Evolutionary conservation across 2,888 invertebrate species (phyloP).

Genomic region (Endomychus coccineus): DNA sequence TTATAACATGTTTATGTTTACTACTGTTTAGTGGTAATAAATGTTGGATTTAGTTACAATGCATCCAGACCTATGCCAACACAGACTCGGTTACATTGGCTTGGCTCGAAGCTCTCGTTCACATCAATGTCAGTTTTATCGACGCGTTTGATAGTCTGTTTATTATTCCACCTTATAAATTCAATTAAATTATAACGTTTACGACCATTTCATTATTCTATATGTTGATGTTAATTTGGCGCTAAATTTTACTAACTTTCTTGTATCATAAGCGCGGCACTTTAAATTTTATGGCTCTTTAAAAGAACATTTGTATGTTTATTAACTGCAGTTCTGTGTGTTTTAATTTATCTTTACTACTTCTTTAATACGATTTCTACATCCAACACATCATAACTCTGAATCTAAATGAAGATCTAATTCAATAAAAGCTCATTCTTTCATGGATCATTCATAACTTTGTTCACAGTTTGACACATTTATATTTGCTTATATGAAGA

Average conservation of each 20-base stretch:
- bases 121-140: conserved; percentile 43
- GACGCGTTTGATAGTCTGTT: conserved; percentile 42
- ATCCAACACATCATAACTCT: too few species aligned
- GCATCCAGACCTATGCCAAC: conserved; percentile 41
- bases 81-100: conserved; percentile 33
- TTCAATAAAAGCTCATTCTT: too few species aligned
- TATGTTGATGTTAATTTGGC: conserved; percentile 23
- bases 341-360: conserved; percentile 11
- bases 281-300: conserved; percentile 12
- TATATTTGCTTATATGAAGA: too few species aligned
- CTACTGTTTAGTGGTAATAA: conserved; percentile 44
- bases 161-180: conserved; percentile 43
- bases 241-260: conserved; percentile 5
- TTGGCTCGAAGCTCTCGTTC: conserved; percentile 30
- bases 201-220: conserved; percentile 31
- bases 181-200: conserved; percentile 39
- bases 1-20: conserved; percentile 47
- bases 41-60: conserved; percentile 39
- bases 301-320: conserved; percentile 15
- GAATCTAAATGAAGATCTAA: too few species aligned
- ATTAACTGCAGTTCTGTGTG: conserved; percentile 8
- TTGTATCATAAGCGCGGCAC: conserved; percentile 13
- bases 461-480: too few species aligned
- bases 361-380: too few species aligned
- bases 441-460: too few species aligned